Percentiles rank a stretch among this genome's conserved stretches.
Evolutionary conservation across 2,888 invertebrate genomes (phyloP).

Genomic region (Dryobotodes eremita): DNA sequence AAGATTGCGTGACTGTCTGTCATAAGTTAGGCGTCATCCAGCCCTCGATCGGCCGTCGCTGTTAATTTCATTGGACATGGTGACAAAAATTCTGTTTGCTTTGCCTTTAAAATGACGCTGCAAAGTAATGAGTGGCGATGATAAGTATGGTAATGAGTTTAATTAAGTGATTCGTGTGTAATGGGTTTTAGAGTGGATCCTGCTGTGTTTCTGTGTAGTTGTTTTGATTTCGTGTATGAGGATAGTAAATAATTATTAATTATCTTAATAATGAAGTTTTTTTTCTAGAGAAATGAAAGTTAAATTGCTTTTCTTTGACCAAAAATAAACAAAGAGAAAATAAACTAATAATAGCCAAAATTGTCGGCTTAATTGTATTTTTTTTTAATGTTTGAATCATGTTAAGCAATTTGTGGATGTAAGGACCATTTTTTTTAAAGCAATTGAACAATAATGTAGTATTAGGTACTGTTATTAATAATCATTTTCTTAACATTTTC

Average conservation of each 20-base stretch:
- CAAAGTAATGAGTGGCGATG: slow-evolving; percentile 75
- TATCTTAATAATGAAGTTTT: neutral
- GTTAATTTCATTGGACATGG: slow-evolving; percentile 90
- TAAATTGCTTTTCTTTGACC: neutral
- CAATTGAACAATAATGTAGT: neutral
- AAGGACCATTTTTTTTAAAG: neutral
- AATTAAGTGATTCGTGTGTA: slow-evolving; percentile 80
- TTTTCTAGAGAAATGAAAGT: neutral
- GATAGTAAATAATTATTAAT: neutral
- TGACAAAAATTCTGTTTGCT: slow-evolving; percentile 90
- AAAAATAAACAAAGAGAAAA: neutral
- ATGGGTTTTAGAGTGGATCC: slow-evolving; percentile 82
- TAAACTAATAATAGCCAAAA: neutral
- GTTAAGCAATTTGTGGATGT: neutral
- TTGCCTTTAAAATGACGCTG: slow-evolving; percentile 81
- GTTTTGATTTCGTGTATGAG: slow-evolving; percentile 37
- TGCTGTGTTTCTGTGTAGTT: slow-evolving; percentile 75
- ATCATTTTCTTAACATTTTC: slow-evolving; percentile 11
- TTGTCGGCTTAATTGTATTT: neutral
- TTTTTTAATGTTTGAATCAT: neutral
- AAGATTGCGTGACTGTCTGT: slow-evolving; percentile 85
- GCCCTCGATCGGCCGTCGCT: slow-evolving; percentile 70
- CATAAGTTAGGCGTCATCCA: slow-evolving; percentile 87
- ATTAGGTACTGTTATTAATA: neutral
- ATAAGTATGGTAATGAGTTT: slow-evolving; percentile 85